Evolutionary conservation across 1,140 invertebrate genomes (phyloP).

Genomic region (Ceratosolen fusciceps): DNA sequence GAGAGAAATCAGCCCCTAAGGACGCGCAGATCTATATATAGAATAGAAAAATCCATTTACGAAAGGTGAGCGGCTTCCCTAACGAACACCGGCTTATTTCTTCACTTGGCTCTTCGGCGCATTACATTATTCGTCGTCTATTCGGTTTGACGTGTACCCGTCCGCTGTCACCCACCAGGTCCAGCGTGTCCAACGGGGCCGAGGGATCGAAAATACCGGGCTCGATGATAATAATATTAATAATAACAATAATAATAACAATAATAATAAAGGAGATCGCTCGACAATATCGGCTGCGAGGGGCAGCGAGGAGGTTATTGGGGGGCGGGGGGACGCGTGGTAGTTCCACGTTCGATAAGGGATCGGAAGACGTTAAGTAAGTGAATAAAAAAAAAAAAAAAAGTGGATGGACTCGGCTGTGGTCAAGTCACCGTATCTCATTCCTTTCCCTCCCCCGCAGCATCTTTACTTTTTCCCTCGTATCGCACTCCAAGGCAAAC

Average conservation of each 20-base stretch:
- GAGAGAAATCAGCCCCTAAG: not conserved
- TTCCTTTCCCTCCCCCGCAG: not conserved
- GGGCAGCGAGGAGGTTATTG: not conserved
- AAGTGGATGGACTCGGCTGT: conserved; percentile 29
- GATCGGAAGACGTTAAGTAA: conserved; percentile 7
- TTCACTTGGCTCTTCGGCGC: no score
- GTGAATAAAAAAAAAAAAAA: no score
- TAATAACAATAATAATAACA: conserved; percentile 4
- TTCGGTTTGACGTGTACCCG: no score
- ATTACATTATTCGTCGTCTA: no score
- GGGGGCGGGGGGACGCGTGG: conserved; percentile 31
- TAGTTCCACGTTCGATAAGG: not conserved
- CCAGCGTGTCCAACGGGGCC: no score
- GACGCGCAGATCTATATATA: not conserved
- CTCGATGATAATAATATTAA: not conserved
- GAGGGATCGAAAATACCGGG: no score
- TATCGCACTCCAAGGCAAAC: conserved; percentile 58
- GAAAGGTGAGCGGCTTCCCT: conserved; percentile 21
- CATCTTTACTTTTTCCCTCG: conserved; percentile 36
- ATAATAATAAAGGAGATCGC: conserved; percentile 15
- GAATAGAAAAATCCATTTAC: conserved; percentile 34
- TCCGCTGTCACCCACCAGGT: no score
- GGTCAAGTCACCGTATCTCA: conserved; percentile 8
- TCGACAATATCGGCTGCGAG: not conserved
- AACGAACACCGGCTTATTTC: conserved; percentile 23